A percentile compares a stretch with the other conserved stretches of the same genome.
Conservation (phyloP, 2,113 vertebrate genomes). For the Hoplias malabaricus region DNA sequence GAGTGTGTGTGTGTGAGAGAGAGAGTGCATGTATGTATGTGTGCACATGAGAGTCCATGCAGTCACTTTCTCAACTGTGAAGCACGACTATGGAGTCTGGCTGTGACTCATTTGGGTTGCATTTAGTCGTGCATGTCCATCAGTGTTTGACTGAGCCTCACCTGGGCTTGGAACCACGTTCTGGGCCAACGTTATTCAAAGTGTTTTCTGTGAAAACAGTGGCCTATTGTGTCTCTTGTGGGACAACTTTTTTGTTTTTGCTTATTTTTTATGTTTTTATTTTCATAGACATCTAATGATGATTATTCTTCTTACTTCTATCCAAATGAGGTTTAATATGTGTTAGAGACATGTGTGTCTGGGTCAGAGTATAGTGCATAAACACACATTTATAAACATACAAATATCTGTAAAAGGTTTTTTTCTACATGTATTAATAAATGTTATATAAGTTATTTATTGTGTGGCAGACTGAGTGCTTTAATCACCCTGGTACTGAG, state of each 20-base stretch:
- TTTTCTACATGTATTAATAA: slow-evolving; percentile 61
- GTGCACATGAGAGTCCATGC: not conserved
- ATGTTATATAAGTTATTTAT: slow-evolving; percentile 35
- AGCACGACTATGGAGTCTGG: not conserved
- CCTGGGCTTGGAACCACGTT: slow-evolving; percentile 45
- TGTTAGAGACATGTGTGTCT: slow-evolving; percentile 57
- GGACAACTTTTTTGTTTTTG: slow-evolving; percentile 67
- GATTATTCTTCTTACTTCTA: slow-evolving; percentile 44
- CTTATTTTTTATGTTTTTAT: slow-evolving; percentile 57
- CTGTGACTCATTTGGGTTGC: not conserved
- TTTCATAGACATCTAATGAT: slow-evolving; percentile 61
- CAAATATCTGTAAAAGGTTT: slow-evolving; percentile 34
- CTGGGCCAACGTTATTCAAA: slow-evolving; percentile 51
- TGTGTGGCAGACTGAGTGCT: too few relatives aligned
- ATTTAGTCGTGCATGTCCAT: not conserved
- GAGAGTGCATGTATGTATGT: not conserved
- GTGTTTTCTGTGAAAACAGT: slow-evolving; percentile 83
- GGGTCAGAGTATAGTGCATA: slow-evolving; percentile 49
- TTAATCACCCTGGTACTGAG: not conserved
- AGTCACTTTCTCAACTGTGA: slow-evolving; percentile 2
- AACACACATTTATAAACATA: slow-evolving; percentile 40
- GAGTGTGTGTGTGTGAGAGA: slow-evolving; percentile 3
- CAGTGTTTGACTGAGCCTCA: slow-evolving; percentile 57
- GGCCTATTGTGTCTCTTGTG: slow-evolving; percentile 74
- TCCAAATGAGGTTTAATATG: slow-evolving; percentile 52